phyloP scores from a whole-genome alignment of 2,888 invertebrate species.

The Caenorhabditis becei region DNA sequence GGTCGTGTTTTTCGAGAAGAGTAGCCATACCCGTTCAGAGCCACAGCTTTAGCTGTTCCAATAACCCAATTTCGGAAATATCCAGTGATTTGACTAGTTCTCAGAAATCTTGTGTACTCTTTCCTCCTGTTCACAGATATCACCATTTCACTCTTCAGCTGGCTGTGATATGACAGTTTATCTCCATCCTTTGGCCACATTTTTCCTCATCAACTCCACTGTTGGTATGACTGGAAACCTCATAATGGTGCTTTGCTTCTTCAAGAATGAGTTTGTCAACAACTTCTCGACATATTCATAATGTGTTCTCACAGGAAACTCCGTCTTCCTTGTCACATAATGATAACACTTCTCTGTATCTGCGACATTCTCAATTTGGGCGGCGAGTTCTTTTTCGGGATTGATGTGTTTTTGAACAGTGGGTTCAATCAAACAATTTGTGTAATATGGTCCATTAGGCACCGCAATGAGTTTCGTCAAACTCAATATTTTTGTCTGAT shows the following conservation, averaged over 20 bases:
- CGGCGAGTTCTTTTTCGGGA: slow-evolving; percentile 45
- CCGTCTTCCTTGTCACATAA: slow-evolving; percentile 45
- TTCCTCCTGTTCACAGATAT: background rate
- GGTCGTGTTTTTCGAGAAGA: too few species aligned
- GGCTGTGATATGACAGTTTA: background rate
- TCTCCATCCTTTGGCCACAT: slow-evolving; percentile 31
- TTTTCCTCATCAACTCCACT: slow-evolving; percentile 12
- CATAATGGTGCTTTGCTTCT: slow-evolving; percentile 19
- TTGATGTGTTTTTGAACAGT: background rate
- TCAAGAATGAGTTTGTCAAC: background rate
- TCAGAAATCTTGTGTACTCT: too few species aligned
- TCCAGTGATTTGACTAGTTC: too few species aligned
- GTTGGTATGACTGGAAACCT: slow-evolving; percentile 35
- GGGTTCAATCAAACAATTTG: background rate
- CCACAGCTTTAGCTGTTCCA: too few species aligned
- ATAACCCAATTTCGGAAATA: too few species aligned
- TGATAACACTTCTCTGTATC: slow-evolving; percentile 37
- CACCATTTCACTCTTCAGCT: too few species aligned
- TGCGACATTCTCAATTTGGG: slow-evolving; percentile 39
- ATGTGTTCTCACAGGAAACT: too few species aligned
- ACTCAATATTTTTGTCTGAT: too few species aligned
- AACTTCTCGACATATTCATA: too few species aligned
- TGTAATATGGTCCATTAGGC: too few species aligned
- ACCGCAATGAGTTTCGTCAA: too few species aligned
- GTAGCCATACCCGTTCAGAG: too few species aligned